Base-by-base conservation (phyloP, 2,888 invertebrate genomes). In the Poecilus cupreus region DNA sequence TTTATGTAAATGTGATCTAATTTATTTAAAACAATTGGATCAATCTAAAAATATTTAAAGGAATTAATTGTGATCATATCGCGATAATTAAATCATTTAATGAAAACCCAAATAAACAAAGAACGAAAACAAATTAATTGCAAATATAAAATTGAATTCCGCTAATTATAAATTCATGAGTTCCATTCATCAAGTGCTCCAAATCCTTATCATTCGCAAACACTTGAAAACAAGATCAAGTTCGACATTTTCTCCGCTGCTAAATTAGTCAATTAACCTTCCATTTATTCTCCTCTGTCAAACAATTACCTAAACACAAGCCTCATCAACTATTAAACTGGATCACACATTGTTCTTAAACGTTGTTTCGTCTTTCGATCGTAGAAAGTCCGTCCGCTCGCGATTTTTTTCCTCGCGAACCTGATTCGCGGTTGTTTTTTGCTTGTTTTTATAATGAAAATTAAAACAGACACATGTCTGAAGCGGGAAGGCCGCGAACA, bases 381-480 rank as follows among this genome's bases (percentile, higher is more conserved):
- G 60, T 60, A 78, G 78, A 78, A 78, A 78, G 78, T 64, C 26
- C 10, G 76, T 60, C 32, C 60, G 77, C 8, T 77, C 39, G 20
- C 39, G 20, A 39, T 60, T 77, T 77, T 76, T 76, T 77, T 20
- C 22, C 16, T 13, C 24, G 4, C 8, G 24, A 76, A 49, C 74
- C 74, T 74, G 74, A 49, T 74, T 51, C 22, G 51, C 46, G 37
- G 16, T 32, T 32, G 32, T 32, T 68, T 68, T 68, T 68, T 68
- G 51, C 26, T 20, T 24, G 49, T 75, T 75, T 75, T 75, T 49
- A 18, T 18, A 43, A 75, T 13, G 64, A 43, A 78, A 57, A 78
- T 78, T 64, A 78, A 78, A 64, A 78, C 64, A 57, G 43, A 78
- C 64, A 78, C 60, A 78, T 64, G 39, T 77, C 20, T 22, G 54